A percentile compares a stretch with the other conserved stretches of the same genome.
These are phyloP conservation scores for Cololabis saira DNA, from an alignment of 2,113 vertebrate species.

Conservation along the genomic window DNA sequence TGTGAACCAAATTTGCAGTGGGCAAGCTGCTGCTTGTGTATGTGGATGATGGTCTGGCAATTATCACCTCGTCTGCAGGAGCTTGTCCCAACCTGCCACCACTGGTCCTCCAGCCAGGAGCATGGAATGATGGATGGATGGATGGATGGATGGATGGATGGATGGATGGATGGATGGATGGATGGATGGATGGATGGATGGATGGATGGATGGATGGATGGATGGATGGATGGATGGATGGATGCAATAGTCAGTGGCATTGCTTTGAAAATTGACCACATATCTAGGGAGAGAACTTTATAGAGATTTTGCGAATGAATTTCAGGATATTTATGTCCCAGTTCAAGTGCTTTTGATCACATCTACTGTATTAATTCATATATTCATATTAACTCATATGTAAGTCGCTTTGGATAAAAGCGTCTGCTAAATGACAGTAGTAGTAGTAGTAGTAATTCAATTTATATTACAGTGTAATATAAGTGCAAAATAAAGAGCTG, in stretches of 20 bases:
- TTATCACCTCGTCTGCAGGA: slow-evolving; percentile 88
- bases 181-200: slow-evolving; percentile 13
- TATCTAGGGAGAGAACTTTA: neutral
- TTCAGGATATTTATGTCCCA: neutral
- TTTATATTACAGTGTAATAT: neutral
- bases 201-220: slow-evolving; percentile 4
- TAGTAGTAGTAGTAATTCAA: neutral
- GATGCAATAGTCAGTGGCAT: neutral
- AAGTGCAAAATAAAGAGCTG: neutral
- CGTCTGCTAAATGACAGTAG: too few species aligned
- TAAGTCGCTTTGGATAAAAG: too few species aligned
- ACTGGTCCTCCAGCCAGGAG: slow-evolving; percentile 41
- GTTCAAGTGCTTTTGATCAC: too few species aligned
- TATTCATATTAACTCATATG: too few species aligned
- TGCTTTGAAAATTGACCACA: neutral
- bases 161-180: slow-evolving; percentile 6
- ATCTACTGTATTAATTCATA: neutral
- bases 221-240: neutral
- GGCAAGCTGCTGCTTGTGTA: slow-evolving; percentile 89
- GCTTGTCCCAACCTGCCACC: slow-evolving; percentile 89
- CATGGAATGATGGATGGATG: slow-evolving; percentile 5
- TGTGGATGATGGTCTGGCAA: slow-evolving; percentile 92
- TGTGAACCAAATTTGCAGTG: slow-evolving; percentile 90
- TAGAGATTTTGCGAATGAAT: neutral
- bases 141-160: slow-evolving; percentile 5